Base-by-base conservation (phyloP, 2,888 invertebrate species). In the Platycnemis pennipes region DNA sequence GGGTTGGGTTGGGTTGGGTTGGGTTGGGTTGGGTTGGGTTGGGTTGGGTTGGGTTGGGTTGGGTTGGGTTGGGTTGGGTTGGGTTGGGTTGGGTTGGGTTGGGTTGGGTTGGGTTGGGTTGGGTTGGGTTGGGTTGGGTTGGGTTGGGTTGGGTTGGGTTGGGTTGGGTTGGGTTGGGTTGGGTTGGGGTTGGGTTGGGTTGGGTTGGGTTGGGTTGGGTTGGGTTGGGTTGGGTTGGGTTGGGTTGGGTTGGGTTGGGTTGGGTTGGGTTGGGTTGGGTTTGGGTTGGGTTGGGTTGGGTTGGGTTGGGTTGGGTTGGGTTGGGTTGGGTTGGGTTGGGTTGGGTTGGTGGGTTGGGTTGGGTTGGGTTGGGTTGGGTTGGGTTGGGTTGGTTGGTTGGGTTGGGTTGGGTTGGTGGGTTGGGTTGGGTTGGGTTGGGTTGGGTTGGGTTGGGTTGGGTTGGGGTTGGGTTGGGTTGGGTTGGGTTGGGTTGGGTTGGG, bases 241-340 rank as follows among this genome's bases (percentile, higher is more conserved):
- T 95, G 95, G 95, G 95, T 95, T 95, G 94, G 95, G 95, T 95
- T 95, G 95, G 95, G 95, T 95, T 95, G 95, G 95, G 95, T 95
- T 95, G 94, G 95, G 94, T 95, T 94, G 56, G 56, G 56, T 87
- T 87, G 45, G 87, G 87, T 87, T 44, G 44, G 87, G 87, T 44
- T 95, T 95, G 95, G 95, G 95, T 95, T 95, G 95, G 95, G 95
- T 95, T 94, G 94, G 95, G 94, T 95, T 95, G 95, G 95, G 95
- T 95, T 95, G 95, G 95, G 95, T 95, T 95, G 95, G 95, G 95
- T 95, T 95, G 95, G 95, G 95, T 95, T 95, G 95, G 95, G 95
- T 95, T 95, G 95, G 95, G 95, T 95, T 95, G 94, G 95, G 95
- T 95, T 98, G 94, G 97, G 97, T 97, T 96, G 95, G 88, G 94